phyloP scores from a whole-genome alignment of 2,797 vertebrate genomes.

The Peromyscus attwateri region DNA sequence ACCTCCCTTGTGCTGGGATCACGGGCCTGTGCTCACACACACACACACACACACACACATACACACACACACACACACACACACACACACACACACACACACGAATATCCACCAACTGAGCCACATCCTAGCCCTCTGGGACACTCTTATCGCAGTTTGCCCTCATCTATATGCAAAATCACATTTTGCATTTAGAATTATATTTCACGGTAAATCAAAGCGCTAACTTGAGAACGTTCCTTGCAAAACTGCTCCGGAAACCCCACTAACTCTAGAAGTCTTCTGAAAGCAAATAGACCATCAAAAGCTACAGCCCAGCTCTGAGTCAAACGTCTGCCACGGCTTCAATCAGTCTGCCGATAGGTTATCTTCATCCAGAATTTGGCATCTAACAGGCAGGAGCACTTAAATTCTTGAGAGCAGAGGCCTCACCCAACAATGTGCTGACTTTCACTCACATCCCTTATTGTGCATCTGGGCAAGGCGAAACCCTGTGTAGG shows the following conservation, averaged over 20 bases:
- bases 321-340: accelerated
- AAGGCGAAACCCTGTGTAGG: background rate
- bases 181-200: background rate
- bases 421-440: background rate
- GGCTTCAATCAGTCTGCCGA: background rate
- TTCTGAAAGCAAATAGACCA: constrained; percentile 4
- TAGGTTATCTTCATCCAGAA: background rate
- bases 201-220: constrained; percentile 35
- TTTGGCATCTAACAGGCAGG: background rate
- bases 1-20: background rate
- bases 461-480: background rate
- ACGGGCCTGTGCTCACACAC: background rate
- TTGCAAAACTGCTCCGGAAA: constrained; percentile 46
- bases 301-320: background rate
- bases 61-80: too few relatives aligned
- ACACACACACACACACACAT: too few relatives aligned
- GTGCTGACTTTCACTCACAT: background rate
- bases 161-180: background rate
- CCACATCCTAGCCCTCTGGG: background rate
- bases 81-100: too few relatives aligned
- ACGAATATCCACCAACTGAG: background rate
- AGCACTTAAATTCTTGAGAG: background rate
- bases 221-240: constrained; percentile 31
- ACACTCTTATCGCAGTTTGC: background rate
- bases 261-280: constrained; percentile 16